Evolutionary conservation across 2,113 vertebrate species (phyloP).

Genomic region (Cyprinodon variegatus): DNA sequence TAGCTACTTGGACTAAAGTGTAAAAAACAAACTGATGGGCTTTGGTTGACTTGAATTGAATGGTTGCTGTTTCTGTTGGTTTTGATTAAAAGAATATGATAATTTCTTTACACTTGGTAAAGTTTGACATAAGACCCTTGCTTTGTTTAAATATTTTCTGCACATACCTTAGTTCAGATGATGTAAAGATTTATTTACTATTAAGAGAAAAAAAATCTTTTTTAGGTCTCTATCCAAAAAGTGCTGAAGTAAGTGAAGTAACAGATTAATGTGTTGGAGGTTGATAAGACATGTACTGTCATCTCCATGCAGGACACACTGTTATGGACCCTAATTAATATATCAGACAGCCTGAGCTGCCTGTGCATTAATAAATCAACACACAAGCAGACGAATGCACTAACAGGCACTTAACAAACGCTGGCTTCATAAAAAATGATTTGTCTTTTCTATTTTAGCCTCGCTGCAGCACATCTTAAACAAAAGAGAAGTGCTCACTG

Average conservation of each 20-base stretch:
- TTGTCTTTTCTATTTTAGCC: not conserved
- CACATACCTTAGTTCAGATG: not conserved
- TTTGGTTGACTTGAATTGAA: not conserved
- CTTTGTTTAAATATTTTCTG: not conserved
- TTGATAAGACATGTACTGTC: slow-evolving; percentile 70
- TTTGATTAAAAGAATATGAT: not conserved
- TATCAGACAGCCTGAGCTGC: slow-evolving; percentile 29
- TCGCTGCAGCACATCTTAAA: slow-evolving; percentile 1
- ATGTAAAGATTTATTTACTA: not conserved
- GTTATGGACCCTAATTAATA: slow-evolving; percentile 68
- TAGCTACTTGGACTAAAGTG: not conserved
- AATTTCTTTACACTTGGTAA: not conserved
- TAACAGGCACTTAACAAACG: not conserved
- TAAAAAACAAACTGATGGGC: not conserved
- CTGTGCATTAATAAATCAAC: slow-evolving; percentile 6
- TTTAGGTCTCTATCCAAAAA: slow-evolving; percentile 64
- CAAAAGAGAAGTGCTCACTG: not conserved
- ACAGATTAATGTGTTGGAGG: slow-evolving; percentile 74
- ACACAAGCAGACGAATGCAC: slow-evolving; percentile 2
- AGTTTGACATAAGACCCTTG: not conserved
- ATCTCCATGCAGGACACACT: slow-evolving; percentile 65
- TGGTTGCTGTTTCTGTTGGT: not conserved
- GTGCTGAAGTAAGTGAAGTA: slow-evolving; percentile 73
- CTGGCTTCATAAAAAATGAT: not conserved
- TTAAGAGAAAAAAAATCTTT: not conserved